Percentiles rank a stretch among this genome's conserved stretches.
Conservation (phyloP, 2,797 vertebrate genomes). For the Craterocephalus amniculus region DNA sequence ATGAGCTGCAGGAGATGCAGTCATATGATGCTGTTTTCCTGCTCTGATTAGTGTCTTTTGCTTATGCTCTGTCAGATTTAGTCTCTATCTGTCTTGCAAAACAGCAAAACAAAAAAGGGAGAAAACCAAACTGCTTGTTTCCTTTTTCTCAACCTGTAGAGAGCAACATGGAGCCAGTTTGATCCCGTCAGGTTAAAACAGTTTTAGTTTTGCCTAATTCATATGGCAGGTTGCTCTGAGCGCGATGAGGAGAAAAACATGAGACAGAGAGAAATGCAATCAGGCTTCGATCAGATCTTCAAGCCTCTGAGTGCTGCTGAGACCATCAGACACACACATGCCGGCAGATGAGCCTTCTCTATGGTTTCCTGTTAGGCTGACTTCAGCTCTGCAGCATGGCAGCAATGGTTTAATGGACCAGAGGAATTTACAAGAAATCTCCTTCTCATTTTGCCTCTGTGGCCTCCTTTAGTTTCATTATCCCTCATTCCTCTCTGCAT, state of each 20-base stretch:
- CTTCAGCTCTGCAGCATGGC: conserved; percentile 44
- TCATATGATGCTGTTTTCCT: conserved; percentile 73
- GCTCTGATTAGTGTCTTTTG: background rate
- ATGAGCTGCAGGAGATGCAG: conserved; percentile 63
- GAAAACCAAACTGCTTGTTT: background rate
- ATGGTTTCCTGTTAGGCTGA: conserved; percentile 19
- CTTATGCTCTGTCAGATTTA: background rate
- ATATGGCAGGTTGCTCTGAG: conserved; percentile 7
- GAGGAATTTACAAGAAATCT: conserved; percentile 52
- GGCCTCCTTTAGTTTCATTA: conserved; percentile 1
- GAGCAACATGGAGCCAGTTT: conserved; percentile 13
- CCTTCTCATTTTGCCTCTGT: conserved; percentile 8
- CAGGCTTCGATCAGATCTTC: conserved; percentile 29
- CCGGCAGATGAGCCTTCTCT: conserved; percentile 37
- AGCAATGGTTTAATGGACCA: conserved; percentile 48
- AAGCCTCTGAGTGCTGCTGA: conserved; percentile 53
- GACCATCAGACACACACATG: conserved; percentile 39
- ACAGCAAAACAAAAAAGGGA: background rate
- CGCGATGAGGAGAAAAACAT: background rate
- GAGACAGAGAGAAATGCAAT: conserved; percentile 42
- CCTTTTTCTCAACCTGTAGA: conserved; percentile 25
- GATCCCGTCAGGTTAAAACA: background rate
- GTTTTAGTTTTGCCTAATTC: background rate
- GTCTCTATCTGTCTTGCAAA: conserved; percentile 2
- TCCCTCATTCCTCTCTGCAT: background rate